Conservation (phyloP, 2,888 invertebrate species). For the Leucania comma region DNA sequence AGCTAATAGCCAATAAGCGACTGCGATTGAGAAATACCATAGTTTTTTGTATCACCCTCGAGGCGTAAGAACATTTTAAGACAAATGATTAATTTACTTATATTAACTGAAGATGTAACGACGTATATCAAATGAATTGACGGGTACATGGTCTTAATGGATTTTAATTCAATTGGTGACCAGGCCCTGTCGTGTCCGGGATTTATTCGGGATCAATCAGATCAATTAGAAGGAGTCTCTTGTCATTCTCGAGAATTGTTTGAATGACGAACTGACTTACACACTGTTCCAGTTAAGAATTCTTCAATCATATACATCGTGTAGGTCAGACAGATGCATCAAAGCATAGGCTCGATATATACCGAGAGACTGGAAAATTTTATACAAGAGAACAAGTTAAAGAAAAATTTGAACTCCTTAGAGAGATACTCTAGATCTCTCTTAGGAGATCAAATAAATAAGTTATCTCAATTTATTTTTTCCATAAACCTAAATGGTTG, state of each 20-base stretch:
- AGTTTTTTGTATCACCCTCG: conserved; percentile 57
- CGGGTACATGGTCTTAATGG: conserved; percentile 55
- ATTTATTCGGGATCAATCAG: conserved; percentile 81
- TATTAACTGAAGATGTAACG: conserved; percentile 47
- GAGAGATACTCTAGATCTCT: no score
- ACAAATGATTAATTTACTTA: conserved; percentile 57
- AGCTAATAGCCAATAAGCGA: conserved; percentile 56
- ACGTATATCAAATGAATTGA: conserved; percentile 58
- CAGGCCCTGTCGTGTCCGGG: conserved; percentile 62
- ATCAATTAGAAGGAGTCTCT: conserved; percentile 54
- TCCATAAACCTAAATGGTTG: no score
- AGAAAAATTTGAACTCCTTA: neutral
- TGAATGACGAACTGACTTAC: neutral
- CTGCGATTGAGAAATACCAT: conserved; percentile 53
- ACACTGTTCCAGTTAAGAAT: neutral
- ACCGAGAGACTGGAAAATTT: neutral
- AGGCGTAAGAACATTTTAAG: conserved; percentile 57
- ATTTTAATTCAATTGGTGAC: conserved; percentile 67
- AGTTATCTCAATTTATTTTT: neutral
- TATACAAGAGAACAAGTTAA: no score
- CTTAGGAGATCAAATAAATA: neutral
- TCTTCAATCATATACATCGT: neutral
- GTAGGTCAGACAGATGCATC: neutral
- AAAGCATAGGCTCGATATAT: neutral
- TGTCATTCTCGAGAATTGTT: conserved; percentile 25